Evolutionary conservation across 2,113 vertebrate species (phyloP).

Genomic region (Neolamprologus cancellatus): DNA sequence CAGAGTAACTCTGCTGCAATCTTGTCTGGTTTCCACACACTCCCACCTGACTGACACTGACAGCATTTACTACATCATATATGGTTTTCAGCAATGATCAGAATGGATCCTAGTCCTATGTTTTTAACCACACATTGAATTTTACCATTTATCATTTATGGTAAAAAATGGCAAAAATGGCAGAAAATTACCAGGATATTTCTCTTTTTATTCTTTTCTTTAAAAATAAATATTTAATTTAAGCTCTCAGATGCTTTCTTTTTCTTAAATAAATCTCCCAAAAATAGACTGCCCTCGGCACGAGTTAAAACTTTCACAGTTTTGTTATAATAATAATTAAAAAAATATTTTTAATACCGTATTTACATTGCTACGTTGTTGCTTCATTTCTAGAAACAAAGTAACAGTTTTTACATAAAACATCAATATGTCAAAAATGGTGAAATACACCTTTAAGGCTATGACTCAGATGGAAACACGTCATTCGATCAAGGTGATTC

Average conservation of each 20-base stretch:
- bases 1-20: not conserved
- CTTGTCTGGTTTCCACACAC: not conserved
- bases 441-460: not conserved
- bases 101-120: not conserved
- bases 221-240: not conserved
- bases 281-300: not conserved
- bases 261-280: not conserved
- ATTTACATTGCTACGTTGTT: not conserved
- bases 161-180: not conserved
- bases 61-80: not conserved
- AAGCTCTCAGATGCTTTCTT: not conserved
- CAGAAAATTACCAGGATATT: not conserved
- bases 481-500: not conserved
- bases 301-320: not conserved
- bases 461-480: not conserved
- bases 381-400: not conserved
- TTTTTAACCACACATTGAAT: not conserved
- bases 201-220: not conserved
- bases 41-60: not conserved
- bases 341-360: rapidly evolving
- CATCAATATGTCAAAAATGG: not conserved
- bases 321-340: not conserved
- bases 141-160: rapidly evolving
- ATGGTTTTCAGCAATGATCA: not conserved
- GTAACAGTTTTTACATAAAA: not conserved